Evolutionary conservation across 2,888 invertebrate species (phyloP), one percentile per base, ranked within the genome.

Genomic region (Parnassius orleans): DNA sequence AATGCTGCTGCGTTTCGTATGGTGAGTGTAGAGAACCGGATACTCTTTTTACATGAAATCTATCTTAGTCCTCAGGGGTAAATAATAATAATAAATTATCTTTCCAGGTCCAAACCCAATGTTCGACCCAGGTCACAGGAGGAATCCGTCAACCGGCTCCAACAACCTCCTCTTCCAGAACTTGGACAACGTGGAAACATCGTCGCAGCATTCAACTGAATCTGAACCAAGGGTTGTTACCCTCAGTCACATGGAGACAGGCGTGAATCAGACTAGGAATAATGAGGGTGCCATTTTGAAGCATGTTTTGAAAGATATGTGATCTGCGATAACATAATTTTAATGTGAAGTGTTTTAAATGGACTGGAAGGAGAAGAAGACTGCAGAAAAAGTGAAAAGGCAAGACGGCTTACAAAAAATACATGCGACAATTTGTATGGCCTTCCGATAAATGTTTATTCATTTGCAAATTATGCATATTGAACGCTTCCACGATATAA

Each of bases 221-320:
- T 84, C 87, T 0, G 83, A 80, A 61, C 70, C 67, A n/a, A 69
- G 70, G 55, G 67, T 66, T 0, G 53, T 70, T 9, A 64, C 71
- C 63, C 10, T 76, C 57, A 46, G 70, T 9, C 68, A 72, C 1
- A 65, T 89, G 9, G 90, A 91, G 61, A 86, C 88, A 0, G 92
- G 90, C 0, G 83, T 92, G 19, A 91, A 83, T 47, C 91, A 92
- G 60, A 87, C 85, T 0, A 80, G 92, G 19, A 90, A 90, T 65
- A 90, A 85, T 0, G 91, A 92, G 62, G 87, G 92, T 9, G 88
- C 92, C 24, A 92, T 92, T 53, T 65, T 92, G 63, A 92, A 91
- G 68, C 87, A 91, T 61, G 91, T 91, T 1, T 66, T 92, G 5
- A 90, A 86, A 64, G 91, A 92, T 66, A 87, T 89, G 82, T 87